Conservation (phyloP, 2,797 vertebrate genomes). For the Microctenopoma lineatum region DNA sequence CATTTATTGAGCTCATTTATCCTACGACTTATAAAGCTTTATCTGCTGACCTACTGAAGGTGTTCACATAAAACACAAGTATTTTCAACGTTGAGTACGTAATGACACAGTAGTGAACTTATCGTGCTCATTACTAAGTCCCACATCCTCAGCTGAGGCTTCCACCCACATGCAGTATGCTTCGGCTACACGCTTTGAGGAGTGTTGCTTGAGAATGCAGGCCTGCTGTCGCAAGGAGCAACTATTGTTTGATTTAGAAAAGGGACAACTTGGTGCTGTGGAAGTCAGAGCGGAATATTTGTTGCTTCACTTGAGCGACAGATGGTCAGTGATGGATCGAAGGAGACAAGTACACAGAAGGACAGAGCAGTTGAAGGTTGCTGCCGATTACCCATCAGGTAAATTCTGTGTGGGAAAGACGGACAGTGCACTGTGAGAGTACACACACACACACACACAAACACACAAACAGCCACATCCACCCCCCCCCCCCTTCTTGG, state of each 20-base stretch:
- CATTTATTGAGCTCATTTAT: slow-evolving; percentile 1
- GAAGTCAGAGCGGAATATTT: slow-evolving; percentile 40
- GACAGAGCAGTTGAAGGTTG: slow-evolving; percentile 36
- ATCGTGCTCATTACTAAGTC: not conserved
- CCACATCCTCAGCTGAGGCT: slow-evolving; percentile 8
- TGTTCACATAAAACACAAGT: not conserved
- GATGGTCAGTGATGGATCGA: slow-evolving; percentile 57
- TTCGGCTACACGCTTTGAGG: not conserved
- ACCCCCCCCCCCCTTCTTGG: slow-evolving; percentile 1
- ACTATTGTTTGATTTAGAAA: slow-evolving; percentile 15
- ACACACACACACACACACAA: slow-evolving; percentile 7
- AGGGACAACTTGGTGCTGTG: slow-evolving; percentile 12
- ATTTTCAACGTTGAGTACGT: not conserved
- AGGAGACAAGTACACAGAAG: slow-evolving; percentile 54
- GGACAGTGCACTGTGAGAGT: slow-evolving; percentile 11
- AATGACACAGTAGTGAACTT: not conserved
- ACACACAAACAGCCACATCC: slow-evolving; percentile 20
- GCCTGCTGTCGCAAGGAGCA: slow-evolving; percentile 25
- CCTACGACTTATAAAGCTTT: not conserved
- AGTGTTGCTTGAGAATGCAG: slow-evolving; percentile 6
- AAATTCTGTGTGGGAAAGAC: slow-evolving; percentile 20
- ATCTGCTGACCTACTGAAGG: not conserved
- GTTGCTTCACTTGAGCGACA: slow-evolving; percentile 30
- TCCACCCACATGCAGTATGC: slow-evolving; percentile 5
- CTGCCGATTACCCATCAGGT: slow-evolving; percentile 54